These are phyloP conservation scores for Dinomys branickii DNA, from an alignment of 2,113 vertebrate genomes.

Conservation along the genomic window DNA sequence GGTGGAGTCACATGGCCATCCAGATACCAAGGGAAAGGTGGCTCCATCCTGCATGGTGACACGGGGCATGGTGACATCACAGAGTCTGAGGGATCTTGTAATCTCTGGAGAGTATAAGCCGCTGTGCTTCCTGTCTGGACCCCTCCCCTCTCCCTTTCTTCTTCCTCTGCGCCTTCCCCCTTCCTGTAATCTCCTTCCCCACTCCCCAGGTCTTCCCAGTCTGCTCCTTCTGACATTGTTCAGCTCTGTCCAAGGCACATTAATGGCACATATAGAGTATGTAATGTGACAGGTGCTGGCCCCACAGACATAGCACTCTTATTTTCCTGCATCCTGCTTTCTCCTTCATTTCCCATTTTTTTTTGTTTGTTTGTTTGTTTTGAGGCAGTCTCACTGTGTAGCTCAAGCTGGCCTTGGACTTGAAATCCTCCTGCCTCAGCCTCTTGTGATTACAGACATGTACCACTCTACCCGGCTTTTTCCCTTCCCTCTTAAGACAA, in stretches of 20 bases:
- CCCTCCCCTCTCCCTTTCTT: neutral
- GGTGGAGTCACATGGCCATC: neutral
- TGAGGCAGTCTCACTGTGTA: neutral
- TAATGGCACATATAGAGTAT: neutral
- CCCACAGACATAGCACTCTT: neutral
- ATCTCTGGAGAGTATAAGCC: neutral
- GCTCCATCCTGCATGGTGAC: neutral
- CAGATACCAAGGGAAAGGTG: neutral
- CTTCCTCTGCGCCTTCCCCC: neutral
- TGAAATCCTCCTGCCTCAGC: neutral
- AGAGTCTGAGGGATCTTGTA: neutral
- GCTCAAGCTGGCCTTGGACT: neutral
- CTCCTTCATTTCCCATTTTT: neutral
- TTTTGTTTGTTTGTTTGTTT: neutral
- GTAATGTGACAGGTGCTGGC: neutral
- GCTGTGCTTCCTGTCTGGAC: neutral
- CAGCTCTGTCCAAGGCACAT: neutral
- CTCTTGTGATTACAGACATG: neutral
- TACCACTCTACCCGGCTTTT: neutral
- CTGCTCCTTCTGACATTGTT: neutral
- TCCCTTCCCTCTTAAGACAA: neutral
- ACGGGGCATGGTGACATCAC: neutral
- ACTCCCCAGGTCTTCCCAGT: neutral
- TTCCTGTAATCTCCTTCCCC: neutral
- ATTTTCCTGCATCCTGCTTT: neutral